These are phyloP conservation scores for Sebastes flavidus DNA, from an alignment of 2,797 vertebrate genomes.

Conservation along the genomic window DNA sequence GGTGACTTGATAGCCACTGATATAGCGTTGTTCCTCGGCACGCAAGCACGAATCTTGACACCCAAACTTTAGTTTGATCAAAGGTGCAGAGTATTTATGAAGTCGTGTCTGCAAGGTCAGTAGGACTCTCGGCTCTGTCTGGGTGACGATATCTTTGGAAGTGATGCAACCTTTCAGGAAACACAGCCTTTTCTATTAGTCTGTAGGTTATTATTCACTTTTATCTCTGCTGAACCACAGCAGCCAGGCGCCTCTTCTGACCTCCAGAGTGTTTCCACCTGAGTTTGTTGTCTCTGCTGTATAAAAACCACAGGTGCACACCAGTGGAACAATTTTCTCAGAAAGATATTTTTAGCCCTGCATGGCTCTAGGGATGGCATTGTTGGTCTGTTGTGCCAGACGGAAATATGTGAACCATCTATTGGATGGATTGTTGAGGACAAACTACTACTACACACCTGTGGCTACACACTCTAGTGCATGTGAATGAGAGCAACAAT, in stretches of 20 bases:
- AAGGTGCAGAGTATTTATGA: constrained; percentile 32
- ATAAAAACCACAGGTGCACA: neutral
- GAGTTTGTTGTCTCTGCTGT: neutral
- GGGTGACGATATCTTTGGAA: neutral
- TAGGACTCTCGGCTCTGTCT: neutral
- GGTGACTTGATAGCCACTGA: constrained; percentile 33
- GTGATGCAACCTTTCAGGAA: constrained; percentile 7
- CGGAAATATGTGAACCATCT: neutral
- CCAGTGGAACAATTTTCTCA: neutral
- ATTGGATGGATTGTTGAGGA: neutral
- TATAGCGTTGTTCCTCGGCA: constrained; percentile 26
- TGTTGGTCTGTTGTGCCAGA: neutral
- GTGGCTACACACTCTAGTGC: no score
- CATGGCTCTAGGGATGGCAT: neutral
- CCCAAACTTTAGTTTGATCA: constrained; percentile 50
- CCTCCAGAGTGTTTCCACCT: neutral
- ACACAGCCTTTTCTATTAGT: neutral
- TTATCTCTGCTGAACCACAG: constrained; percentile 3
- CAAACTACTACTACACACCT: no score
- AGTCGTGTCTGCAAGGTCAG: constrained; percentile 33
- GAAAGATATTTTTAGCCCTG: neutral
- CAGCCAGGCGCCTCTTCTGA: neutral
- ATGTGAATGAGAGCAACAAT: no score
- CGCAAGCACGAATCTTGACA: constrained; percentile 9
- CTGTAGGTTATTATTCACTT: neutral